These are phyloP conservation scores for Nasua narica DNA, from an alignment of 2,797 vertebrate genomes.

Conservation along the genomic window DNA sequence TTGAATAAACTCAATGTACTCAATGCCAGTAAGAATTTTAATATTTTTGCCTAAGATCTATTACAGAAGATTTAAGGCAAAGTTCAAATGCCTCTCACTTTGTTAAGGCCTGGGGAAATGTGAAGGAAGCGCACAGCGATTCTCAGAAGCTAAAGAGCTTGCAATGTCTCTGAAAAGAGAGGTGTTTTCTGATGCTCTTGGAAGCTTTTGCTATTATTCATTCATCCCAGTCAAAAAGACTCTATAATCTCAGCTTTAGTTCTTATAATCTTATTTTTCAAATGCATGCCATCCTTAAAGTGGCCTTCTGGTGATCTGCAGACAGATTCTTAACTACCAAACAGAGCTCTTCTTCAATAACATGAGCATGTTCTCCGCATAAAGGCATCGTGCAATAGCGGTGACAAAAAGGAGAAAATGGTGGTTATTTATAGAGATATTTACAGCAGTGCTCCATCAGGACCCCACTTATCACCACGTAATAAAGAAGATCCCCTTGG, in stretches of 20 bases:
- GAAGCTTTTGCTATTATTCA: neutral
- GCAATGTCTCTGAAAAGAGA: neutral
- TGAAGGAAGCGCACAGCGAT: neutral
- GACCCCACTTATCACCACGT: slow-evolving; percentile 36
- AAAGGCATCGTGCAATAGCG: neutral
- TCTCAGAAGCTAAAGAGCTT: neutral
- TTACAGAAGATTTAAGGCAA: neutral
- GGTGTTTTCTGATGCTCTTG: neutral
- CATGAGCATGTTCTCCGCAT: neutral
- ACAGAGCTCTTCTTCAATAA: neutral
- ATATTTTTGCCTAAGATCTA: neutral
- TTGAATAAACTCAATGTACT: neutral
- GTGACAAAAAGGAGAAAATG: slow-evolving; percentile 40
- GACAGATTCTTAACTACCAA: neutral
- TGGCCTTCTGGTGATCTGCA: neutral
- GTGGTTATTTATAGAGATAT: slow-evolving; percentile 12
- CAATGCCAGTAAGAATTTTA: neutral
- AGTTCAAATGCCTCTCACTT: neutral
- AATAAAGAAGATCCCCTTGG: slow-evolving; percentile 54
- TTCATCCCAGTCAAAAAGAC: neutral
- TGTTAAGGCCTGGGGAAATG: neutral
- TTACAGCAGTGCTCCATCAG: slow-evolving; percentile 14
- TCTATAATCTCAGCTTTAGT: neutral
- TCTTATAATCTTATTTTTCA: slow-evolving; percentile 28
- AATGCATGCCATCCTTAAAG: neutral